phyloP scores from a whole-genome alignment of 2,113 vertebrate species.

The Rattus rattus region DNA sequence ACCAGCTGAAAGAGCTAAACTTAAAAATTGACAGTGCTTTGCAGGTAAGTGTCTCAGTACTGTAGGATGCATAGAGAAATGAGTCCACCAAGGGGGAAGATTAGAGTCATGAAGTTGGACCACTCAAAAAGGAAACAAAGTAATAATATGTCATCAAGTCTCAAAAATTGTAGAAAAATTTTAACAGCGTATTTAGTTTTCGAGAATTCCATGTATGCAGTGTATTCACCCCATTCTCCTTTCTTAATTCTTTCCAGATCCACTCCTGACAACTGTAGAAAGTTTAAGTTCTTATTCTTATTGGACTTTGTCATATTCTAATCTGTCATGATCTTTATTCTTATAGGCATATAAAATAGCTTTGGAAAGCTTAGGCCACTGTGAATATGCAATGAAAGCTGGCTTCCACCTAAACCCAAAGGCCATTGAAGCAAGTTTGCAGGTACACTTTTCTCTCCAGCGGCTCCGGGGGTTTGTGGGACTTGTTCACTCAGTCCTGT shows the following conservation, averaged over 20 bases:
- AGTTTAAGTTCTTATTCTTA: constrained; percentile 47
- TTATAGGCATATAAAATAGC: constrained; percentile 95
- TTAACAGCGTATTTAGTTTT: background rate
- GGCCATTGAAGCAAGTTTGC: constrained; percentile 95
- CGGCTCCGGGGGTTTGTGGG: background rate
- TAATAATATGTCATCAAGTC: background rate
- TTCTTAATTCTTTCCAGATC: background rate
- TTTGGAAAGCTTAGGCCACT: constrained; percentile 96
- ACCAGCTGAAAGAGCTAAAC: constrained; percentile 98
- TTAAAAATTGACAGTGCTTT: constrained; percentile 97
- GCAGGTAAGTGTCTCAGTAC: constrained; percentile 88
- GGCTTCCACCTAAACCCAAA: constrained; percentile 98
- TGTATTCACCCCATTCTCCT: background rate
- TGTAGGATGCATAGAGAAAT: background rate
- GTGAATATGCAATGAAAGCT: constrained; percentile 98
- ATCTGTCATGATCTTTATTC: constrained; percentile 55
- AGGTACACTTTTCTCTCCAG: constrained; percentile 86
- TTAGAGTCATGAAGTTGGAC: background rate
- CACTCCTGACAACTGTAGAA: background rate
- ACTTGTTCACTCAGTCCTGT: background rate
- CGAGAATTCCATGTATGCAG: background rate
- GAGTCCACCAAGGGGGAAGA: background rate
- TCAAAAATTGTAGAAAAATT: background rate
- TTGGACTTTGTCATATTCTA: constrained; percentile 37
- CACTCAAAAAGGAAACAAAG: background rate